These are phyloP conservation scores for Noctua janthina DNA, from an alignment of 2,888 invertebrate genomes.

Conservation along the genomic window DNA sequence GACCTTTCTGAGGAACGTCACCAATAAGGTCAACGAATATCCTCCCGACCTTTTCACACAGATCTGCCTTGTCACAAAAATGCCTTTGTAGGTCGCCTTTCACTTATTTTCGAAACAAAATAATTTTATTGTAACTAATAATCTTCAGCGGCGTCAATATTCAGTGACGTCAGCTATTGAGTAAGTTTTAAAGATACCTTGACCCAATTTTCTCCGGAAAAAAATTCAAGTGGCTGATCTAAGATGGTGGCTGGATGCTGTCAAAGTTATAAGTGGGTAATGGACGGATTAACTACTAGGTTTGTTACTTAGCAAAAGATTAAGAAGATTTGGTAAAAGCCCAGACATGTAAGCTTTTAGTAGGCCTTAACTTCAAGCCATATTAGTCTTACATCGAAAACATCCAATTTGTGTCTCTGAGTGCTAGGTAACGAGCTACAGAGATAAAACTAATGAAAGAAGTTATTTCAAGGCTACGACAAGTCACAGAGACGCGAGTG, in stretches of 20 bases:
- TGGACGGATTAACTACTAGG: slow-evolving; percentile 15
- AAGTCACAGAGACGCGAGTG: neutral
- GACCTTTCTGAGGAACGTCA: neutral
- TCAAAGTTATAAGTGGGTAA: slow-evolving; percentile 50
- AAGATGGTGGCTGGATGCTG: slow-evolving; percentile 42
- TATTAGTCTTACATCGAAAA: neutral
- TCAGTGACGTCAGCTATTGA: slow-evolving; percentile 26
- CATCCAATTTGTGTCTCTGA: neutral
- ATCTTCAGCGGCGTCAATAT: slow-evolving; percentile 8
- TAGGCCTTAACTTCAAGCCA: neutral
- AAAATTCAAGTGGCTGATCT: slow-evolving; percentile 22
- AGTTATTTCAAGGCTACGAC: neutral
- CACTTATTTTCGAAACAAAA: neutral
- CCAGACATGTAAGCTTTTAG: neutral
- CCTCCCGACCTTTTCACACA: neutral
- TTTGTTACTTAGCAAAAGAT: slow-evolving; percentile 25
- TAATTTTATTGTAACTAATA: slow-evolving; percentile 38
- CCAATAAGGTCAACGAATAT: neutral
- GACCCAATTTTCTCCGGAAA: slow-evolving; percentile 44
- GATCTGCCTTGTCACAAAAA: neutral
- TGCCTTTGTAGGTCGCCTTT: neutral
- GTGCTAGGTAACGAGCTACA: neutral
- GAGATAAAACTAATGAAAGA: neutral
- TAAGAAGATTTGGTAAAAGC: slow-evolving; percentile 2
- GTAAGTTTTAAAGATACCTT: slow-evolving; percentile 19